A percentile compares a stretch with the other conserved stretches of the same genome.
Conservation (phyloP, 2,797 vertebrate species). For the Masticophis lateralis region DNA sequence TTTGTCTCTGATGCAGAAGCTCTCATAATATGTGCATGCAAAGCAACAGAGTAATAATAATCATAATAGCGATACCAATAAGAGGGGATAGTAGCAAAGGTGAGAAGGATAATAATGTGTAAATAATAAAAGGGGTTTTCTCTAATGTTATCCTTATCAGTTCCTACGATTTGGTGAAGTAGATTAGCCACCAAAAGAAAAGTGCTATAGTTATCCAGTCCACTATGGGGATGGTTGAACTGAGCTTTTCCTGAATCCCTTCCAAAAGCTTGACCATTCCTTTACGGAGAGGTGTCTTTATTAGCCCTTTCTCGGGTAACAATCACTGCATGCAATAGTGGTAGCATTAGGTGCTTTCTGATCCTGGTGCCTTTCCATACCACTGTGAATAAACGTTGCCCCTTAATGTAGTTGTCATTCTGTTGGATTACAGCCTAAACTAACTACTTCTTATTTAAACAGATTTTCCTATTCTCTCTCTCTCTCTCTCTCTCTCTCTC, state of each 20-base stretch:
- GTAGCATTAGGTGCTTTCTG: not conserved
- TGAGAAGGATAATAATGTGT: not conserved
- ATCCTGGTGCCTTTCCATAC: not conserved
- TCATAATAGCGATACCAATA: not conserved
- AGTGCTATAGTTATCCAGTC: not conserved
- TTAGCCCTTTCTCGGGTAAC: not conserved
- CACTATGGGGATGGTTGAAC: not conserved
- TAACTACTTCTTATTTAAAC: not conserved
- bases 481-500: fast-evolving
- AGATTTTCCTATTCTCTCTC: not conserved
- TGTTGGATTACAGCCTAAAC: not conserved
- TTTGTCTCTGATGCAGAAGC: not conserved
- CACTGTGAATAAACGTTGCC: not conserved
- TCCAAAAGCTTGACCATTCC: not conserved
- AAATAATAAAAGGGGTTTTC: not conserved
- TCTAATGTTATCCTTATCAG: not conserved
- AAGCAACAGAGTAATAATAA: not conserved
- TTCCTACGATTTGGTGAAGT: not conserved
- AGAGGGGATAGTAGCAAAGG: not conserved
- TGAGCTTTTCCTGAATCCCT: not conserved
- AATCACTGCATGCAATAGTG: not conserved
- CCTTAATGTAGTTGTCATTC: not conserved
- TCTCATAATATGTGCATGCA: not conserved
- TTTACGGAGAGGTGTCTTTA: not conserved
- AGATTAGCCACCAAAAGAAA: not conserved